A percentile compares a stretch with the other conserved stretches of the same genome.
Evolutionary conservation across 1,140 invertebrate genomes (phyloP).

Genomic region (Formica selysi): DNA sequence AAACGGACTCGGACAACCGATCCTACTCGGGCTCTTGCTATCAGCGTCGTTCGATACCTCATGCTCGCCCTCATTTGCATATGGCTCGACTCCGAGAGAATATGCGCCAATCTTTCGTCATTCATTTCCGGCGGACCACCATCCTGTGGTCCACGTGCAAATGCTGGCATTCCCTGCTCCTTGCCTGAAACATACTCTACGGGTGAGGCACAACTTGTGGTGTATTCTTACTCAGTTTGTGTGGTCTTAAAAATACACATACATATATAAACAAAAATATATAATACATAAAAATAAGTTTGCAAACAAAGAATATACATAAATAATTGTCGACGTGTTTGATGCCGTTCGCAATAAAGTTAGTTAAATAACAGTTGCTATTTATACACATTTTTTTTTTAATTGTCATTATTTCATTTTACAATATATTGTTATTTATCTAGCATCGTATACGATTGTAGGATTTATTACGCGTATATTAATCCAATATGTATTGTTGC

Average conservation of each 20-base stretch:
- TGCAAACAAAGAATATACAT: neutral
- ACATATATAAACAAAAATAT: slow-evolving; percentile 29
- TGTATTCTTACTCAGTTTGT: slow-evolving; percentile 83
- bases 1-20: slow-evolving; percentile 91
- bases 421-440: neutral
- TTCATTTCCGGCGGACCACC: slow-evolving; percentile 91
- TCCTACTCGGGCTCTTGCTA: slow-evolving; percentile 92
- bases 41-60: slow-evolving; percentile 85
- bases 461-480: too few relatives aligned
- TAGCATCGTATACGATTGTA: neutral
- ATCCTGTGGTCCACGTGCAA: slow-evolving; percentile 91
- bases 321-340: slow-evolving; percentile 11
- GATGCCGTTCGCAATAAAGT: neutral
- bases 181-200: slow-evolving; percentile 91
- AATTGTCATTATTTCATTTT: neutral
- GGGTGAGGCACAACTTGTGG: slow-evolving; percentile 86
- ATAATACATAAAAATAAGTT: slow-evolving; percentile 35
- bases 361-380: neutral
- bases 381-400: neutral
- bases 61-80: slow-evolving; percentile 87
- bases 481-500: neutral
- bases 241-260: slow-evolving; percentile 66
- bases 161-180: slow-evolving; percentile 92
- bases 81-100: slow-evolving; percentile 95
- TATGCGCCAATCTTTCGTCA: slow-evolving; percentile 97